Evolutionary conservation across 2,797 vertebrate species (phyloP), one percentile per base, ranked within the genome.

Genomic region (Salmo trutta): DNA sequence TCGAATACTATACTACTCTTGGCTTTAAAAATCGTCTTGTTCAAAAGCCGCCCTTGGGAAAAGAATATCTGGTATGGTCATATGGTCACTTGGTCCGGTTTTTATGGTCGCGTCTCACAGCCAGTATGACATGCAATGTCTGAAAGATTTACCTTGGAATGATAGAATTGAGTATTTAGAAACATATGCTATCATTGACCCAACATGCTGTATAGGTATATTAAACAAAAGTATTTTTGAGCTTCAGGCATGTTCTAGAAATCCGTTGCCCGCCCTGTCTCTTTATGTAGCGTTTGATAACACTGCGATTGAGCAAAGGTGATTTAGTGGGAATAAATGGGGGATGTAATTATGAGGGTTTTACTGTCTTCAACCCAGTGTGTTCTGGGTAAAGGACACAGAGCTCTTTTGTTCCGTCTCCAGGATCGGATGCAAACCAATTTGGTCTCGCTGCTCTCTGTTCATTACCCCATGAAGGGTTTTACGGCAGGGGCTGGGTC

Each of bases 241-340:
- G 27, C 75, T 79, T 64, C 68, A 70, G 24, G 14, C 65, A 29
- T 15, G 65, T 33, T 67, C 15, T 24, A 67, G 65, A 67, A 29
- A 67, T 67, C 65, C 5, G 15, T n/a, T 14, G 65, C 29, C 27
- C 27, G 14, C 65, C 27, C 15, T 15, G 14, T 17, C 27, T 67
- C 65, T 31, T 67, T 67, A 67, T 67, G 65, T 31, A 29, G 27
- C 27, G 27, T 31, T 29, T 31, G 65, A 67, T 16, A 67, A 67
- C 65, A 31, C 56, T 62, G n/a, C 24, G 29, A 67, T 67, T 31
- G 27, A 67, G 41, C 29, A 33, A 47, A 80, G 56, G 7, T 73
- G 77, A 81, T 86, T 78, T 81, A 80, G 69, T 75, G 68, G 27
- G 62, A 33, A 64, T 73, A 71, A 73, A 69, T 82, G 53, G 81